Base-by-base conservation (phyloP, 2,113 vertebrate species). In the Protobothrops flavoviridis region DNA sequence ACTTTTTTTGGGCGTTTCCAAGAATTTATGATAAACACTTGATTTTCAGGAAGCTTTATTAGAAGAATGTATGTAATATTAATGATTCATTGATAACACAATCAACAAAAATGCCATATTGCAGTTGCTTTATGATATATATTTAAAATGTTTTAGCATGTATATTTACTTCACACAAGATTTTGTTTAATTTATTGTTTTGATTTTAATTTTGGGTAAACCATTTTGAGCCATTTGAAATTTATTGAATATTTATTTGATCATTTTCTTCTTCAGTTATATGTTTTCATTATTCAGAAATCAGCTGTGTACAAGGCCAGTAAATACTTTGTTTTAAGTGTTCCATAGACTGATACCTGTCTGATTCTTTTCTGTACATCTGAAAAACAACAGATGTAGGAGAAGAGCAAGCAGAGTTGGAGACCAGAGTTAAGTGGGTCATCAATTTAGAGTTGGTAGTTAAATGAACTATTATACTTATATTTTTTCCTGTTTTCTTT, bases 191-290 rank as follows among this genome's bases (percentile, higher is more conserved):
- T 55, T 4, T 53, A 53, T 39, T 39, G 50, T 56, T 85, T 55
- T 85, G 12, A 39, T 43, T 50, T 43, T 85, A 89, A 93, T 29
- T 81, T 33, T 90, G 24, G 20, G 5, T 85, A 59, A 59, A 81
- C 53, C 8, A 12, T 85, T 90, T 85, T 90, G 20, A 50, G 85
- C 59, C 39, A 50, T 85, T n/a, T 91, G 39, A 43, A 87, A 93
- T 53, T 48, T 29, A 85, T 33, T 85, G 52, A 33, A 23, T 6
- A 91, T 85, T 85, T 85, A 56, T 12, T 33, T 3, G 9, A 94
- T 95, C 91, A 92, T 95, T 95, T 92, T n/a, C 24, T 57, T 61
- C 29, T 90, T 85, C 15, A 52, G 43, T 57, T 96, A 17, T 96
- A 95, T 91, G 26, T 26, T 96, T 55, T 94, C 92, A 61, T 50